phyloP scores from a whole-genome alignment of 1,140 invertebrate genomes.

The Drosophila cardini region DNA sequence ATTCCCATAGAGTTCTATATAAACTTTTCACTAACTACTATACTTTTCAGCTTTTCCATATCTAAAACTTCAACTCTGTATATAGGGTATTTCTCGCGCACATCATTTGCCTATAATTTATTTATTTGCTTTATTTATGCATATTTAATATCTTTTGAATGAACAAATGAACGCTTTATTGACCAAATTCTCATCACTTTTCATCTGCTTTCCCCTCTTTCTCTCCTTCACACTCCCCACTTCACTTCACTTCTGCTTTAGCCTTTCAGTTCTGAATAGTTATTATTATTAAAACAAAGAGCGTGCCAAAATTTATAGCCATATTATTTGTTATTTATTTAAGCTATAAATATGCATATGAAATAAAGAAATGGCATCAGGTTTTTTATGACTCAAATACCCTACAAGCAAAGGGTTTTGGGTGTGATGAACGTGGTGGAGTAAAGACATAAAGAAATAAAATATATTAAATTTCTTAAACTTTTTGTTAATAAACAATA shows the following conservation, averaged over 20 bases:
- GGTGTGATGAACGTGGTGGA: background rate
- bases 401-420: background rate
- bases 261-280: conserved; percentile 44
- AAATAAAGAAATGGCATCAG: conserved; percentile 73
- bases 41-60: background rate
- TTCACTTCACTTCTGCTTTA: background rate
- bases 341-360: conserved; percentile 82
- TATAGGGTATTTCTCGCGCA: background rate
- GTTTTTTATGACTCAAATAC: conserved; percentile 59
- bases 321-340: conserved; percentile 83
- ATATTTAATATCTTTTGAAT: conserved; percentile 73
- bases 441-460: background rate
- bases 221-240: no score
- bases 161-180: conserved; percentile 38
- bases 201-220: background rate
- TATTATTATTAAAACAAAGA: conserved; percentile 79
- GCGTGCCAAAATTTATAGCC: conserved; percentile 78
- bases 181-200: conserved; percentile 2
- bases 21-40: no score
- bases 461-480: no score
- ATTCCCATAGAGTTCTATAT: no score
- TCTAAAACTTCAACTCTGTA: background rate
- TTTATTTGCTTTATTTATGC: conserved; percentile 67
- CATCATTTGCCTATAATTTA: background rate
- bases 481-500: no score